Conservation (phyloP, 92 coral and sea anemone genomes). For the Paramuricea clavata region DNA sequence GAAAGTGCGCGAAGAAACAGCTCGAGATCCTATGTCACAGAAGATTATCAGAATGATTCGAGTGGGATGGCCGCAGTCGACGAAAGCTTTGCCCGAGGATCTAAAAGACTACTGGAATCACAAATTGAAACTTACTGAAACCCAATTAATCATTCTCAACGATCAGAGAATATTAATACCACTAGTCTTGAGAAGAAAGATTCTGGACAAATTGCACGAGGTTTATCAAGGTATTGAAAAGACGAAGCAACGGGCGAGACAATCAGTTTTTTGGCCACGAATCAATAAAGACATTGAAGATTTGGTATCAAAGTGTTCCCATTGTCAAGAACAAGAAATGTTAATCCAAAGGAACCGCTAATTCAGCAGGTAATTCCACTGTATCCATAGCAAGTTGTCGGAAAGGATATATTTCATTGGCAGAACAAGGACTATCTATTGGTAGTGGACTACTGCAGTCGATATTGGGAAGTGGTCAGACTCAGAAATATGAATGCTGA, state of each 20-base stretch:
- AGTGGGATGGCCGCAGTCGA: slow-evolving; percentile 18
- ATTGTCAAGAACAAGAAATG: slow-evolving; percentile 28
- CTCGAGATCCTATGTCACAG: slow-evolving; percentile 5
- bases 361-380: not conserved
- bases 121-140: slow-evolving; percentile 14
- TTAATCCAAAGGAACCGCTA: slow-evolving; percentile 14
- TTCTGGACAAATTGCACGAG: slow-evolving; percentile 2
- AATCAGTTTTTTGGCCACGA: slow-evolving; percentile 18
- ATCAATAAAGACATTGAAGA: not conserved
- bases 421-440: slow-evolving; percentile 22
- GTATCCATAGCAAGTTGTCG: slow-evolving; percentile 44
- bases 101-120: slow-evolving; percentile 22
- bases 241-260: slow-evolving; percentile 27
- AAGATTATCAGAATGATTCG: not conserved
- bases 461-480: slow-evolving; percentile 23
- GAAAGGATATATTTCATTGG: slow-evolving; percentile 39
- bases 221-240: slow-evolving; percentile 26
- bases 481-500: slow-evolving; percentile 9
- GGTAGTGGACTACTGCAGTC: slow-evolving; percentile 26
- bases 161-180: not conserved
- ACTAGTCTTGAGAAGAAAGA: not conserved
- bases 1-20: slow-evolving; percentile 3
- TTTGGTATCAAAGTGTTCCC: slow-evolving; percentile 10
- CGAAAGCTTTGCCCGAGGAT: slow-evolving; percentile 6
- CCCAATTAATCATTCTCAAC: not conserved